A percentile compares a stretch with the other conserved stretches of the same genome.
Conservation (phyloP, 2,113 vertebrate species). For the Pundamilia nyererei region DNA sequence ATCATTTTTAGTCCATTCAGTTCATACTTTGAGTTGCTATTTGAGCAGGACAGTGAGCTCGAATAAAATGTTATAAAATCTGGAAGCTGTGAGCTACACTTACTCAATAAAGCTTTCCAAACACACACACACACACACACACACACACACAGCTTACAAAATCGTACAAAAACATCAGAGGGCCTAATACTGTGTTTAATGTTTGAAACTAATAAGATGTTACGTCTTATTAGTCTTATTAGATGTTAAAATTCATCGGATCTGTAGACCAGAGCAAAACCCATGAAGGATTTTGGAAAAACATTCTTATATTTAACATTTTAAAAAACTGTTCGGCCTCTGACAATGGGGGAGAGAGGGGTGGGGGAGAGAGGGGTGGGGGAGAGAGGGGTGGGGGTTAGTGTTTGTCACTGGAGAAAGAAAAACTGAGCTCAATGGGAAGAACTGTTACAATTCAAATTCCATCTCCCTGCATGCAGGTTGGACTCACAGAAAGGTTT, state of each 20-base stretch:
- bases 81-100: not conserved
- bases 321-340: accelerated
- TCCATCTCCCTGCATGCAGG: not conserved
- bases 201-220: not conserved
- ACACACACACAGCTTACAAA: not conserved
- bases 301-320: not conserved
- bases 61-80: not conserved
- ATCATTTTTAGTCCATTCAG: not conserved
- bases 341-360: not conserved
- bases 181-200: accelerated
- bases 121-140: not conserved
- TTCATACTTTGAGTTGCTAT: not conserved
- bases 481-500: not conserved
- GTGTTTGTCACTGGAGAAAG: not conserved
- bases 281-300: too few relatives aligned
- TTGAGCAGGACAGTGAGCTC: not conserved
- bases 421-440: not conserved
- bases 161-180: not conserved
- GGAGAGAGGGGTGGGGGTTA: accelerated
- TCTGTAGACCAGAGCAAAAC: not conserved
- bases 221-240: too few relatives aligned
- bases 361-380: too few relatives aligned
- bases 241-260: not conserved
- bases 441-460: not conserved
- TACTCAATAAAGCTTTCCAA: not conserved